Evolutionary conservation across 2,888 invertebrate genomes (phyloP), one percentile per base, ranked within the genome.

Genomic region (Cheilosia variabilis): DNA sequence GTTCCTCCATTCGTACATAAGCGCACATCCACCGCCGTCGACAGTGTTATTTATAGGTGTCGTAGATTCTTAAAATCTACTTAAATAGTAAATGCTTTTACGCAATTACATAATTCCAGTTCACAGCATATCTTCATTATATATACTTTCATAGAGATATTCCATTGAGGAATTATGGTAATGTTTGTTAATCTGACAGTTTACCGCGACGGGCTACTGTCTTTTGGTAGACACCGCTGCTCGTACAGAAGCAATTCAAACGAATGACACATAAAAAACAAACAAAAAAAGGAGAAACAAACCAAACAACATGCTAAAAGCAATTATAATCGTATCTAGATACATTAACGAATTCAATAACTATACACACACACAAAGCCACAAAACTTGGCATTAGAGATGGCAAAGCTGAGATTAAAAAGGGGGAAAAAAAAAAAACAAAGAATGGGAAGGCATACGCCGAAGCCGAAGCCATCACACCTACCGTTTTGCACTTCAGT

Each of bases 341-440:
- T 80, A 80, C 80, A 80, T 80, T 80, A 80, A 66, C 60, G 73
- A 73, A 80, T 80, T 80, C 73, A 80, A 80, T 80, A 66, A 80
- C 80, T 60, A 62, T 47, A 73, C 53, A 73, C 52, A 60, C 9
- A 9, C 53, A 66, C 52, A 60, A 0, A 3, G 9, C 2, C 37
- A 37, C 50, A 79, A 66, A 58, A 65, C 53, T 73, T 73, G 66
- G 37, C 66, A 47, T 73, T 73, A 72, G 79, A 58, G 79, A 65
- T 78, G 69, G 66, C 43, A 37, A 34, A 17, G 37, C 45, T 27
- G 34, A 55, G 47, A 69, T 69, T 62, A 37, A 47, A n/a, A 60
- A 22, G 6, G 27, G 27, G 6, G 27, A 41, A 24, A n/a, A 34
- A 34, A 34, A 34, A 13, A 45, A 37, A 41, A 31, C n/a, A 6